Base-by-base conservation (phyloP, 2,888 invertebrate genomes). In the Aethes cnicana region DNA sequence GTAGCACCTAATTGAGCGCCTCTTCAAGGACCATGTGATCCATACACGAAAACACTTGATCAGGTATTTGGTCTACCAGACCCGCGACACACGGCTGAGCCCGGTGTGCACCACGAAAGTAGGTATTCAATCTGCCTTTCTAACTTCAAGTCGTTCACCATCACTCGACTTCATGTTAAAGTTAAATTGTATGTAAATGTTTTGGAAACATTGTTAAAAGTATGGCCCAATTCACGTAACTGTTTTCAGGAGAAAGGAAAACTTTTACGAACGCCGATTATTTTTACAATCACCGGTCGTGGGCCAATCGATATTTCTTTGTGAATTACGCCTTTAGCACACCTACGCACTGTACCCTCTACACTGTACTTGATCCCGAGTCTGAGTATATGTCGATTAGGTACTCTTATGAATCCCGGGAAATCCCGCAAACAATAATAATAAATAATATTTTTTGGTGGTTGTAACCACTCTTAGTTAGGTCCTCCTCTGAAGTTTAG, bases 181-280 rank as follows among this genome's bases (percentile, higher is more conserved):
- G 72, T 84, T 84, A 76, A 65, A 83, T 84, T 82, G 76, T 73
- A 81, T 77, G 76, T 74, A 79, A 84, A 84, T 80, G 69, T 70
- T 67, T 67, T 63, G 57, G 60, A 63, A 74, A 71, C 69, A 64
- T 66, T 66, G 77, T 70, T 49, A 62, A 47, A 74, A 75, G 66
- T 63, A 62, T 42, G 56, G 68, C 72, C 26, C 12, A 9, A 37
- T 17, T 37, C 25, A 9, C 26, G 63, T 58, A 64, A 64, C 56
- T 65, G 32, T 26, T 55, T 47, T 35, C 16, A 21, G 42, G 56
- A 59, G 55, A 58, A 54, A 61, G 53, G 54, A 54, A 58, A 73
- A 75, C 68, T 77, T 75, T 70, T 66, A 63, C 56, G 59, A 52
- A 63, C 66, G 70, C 66, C 60, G 66, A 64, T 63, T 69, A 67